A percentile compares a stretch with the other conserved stretches of the same genome.
Conservation (phyloP, 92 coral and sea anemone genomes). For the Anthopleura xanthogrammica region DNA sequence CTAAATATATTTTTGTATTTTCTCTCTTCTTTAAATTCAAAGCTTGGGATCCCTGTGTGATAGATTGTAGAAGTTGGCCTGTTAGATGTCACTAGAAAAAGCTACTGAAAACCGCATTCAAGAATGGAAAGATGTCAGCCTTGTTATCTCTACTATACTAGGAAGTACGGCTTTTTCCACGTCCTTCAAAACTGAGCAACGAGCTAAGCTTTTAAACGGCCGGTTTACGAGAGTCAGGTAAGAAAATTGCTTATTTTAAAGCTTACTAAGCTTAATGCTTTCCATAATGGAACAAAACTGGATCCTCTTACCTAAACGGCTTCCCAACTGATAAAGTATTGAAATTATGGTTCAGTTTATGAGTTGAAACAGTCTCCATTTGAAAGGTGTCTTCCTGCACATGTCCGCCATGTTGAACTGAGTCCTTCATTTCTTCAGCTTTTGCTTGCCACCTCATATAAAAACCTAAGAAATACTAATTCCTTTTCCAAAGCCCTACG, state of each 20-base stretch:
- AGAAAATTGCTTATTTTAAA: too few species aligned
- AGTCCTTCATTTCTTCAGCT: conserved; percentile 1
- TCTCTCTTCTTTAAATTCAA: not conserved
- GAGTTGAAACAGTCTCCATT: conserved; percentile 29
- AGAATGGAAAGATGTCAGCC: too few species aligned
- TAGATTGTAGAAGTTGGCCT: too few species aligned
- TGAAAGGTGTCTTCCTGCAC: not conserved
- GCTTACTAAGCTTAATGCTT: too few species aligned
- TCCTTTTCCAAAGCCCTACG: not conserved
- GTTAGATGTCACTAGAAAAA: too few species aligned
- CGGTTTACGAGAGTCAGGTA: not conserved
- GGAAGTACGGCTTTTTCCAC: too few species aligned
- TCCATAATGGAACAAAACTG: too few species aligned
- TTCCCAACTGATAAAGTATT: conserved; percentile 48
- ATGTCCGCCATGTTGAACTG: conserved; percentile 5
- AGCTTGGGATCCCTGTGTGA: conserved; percentile 11
- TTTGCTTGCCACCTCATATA: not conserved
- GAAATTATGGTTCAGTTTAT: conserved; percentile 32
- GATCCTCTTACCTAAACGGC: conserved; percentile 50
- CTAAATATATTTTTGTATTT: too few species aligned
- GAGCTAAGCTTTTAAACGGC: not conserved
- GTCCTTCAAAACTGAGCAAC: too few species aligned
- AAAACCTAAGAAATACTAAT: not conserved
- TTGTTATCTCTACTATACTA: too few species aligned
- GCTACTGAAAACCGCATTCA: too few species aligned